Evolutionary conservation across 2,888 invertebrate genomes (phyloP).

Genomic region (Apamea anceps): DNA sequence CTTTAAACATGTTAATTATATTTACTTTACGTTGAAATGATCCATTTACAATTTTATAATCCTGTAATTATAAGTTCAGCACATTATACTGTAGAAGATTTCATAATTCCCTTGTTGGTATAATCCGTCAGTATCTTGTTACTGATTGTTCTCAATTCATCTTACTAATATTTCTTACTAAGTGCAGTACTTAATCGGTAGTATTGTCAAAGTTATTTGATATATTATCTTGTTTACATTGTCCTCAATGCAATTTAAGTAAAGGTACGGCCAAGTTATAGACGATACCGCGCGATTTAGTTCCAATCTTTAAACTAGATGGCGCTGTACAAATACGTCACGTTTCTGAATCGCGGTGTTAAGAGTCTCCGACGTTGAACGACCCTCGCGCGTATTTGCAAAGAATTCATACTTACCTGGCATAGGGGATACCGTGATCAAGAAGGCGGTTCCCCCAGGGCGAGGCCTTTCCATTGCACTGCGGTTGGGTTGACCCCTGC

Average conservation of each 20-base stretch:
- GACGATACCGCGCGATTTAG: neutral
- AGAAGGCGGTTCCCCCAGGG: too few species aligned
- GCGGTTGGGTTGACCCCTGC: too few species aligned
- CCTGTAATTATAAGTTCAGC: neutral
- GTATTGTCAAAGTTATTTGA: slow-evolving; percentile 18
- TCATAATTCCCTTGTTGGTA: slow-evolving; percentile 32
- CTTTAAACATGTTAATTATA: neutral
- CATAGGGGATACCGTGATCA: slow-evolving; percentile 33
- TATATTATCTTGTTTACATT: slow-evolving; percentile 21
- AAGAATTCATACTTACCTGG: slow-evolving; percentile 23
- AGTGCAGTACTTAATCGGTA: slow-evolving; percentile 45
- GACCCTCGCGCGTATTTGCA: neutral
- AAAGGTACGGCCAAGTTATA: neutral
- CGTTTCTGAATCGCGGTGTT: slow-evolving; percentile 35
- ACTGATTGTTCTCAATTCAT: slow-evolving; percentile 34
- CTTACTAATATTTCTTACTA: slow-evolving; percentile 33
- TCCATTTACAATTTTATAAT: neutral
- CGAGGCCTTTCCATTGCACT: too few species aligned
- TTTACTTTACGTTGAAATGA: neutral
- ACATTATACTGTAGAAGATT: slow-evolving; percentile 6
- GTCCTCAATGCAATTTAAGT: slow-evolving; percentile 10
- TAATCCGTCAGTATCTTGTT: slow-evolving; percentile 43
- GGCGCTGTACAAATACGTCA: slow-evolving; percentile 29
- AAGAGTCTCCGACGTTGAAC: slow-evolving; percentile 18
- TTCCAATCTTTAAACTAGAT: slow-evolving; percentile 26